phyloP scores from a whole-genome alignment of 2,888 invertebrate species.

The Tetragnatha montana region DNA sequence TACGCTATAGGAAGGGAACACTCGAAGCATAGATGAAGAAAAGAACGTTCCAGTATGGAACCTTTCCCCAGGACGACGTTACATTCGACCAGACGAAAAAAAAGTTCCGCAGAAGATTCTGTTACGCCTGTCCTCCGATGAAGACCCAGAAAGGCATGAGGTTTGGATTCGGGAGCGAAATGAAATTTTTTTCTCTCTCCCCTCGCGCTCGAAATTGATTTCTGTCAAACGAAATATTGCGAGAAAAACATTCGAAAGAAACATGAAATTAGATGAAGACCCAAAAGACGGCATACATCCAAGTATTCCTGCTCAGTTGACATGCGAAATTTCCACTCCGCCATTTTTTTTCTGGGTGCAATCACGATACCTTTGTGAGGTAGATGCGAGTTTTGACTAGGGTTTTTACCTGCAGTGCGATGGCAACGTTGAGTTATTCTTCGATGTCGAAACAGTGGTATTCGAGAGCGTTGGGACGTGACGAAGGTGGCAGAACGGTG shows the following conservation, averaged over 20 bases:
- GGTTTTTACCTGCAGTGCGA: background rate
- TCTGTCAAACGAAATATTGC: slow-evolving; percentile 22
- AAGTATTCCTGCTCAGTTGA: background rate
- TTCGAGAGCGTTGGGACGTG: background rate
- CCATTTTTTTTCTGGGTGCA: background rate
- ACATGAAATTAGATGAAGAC: background rate
- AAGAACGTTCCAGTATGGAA: background rate
- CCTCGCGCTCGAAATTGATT: slow-evolving; percentile 15
- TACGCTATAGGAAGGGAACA: background rate
- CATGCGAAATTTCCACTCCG: background rate
- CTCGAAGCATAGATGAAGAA: background rate
- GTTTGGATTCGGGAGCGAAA: background rate
- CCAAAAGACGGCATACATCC: background rate
- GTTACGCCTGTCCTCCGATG: background rate
- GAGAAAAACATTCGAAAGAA: slow-evolving; percentile 3
- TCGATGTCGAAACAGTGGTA: background rate
- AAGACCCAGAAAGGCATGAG: slow-evolving; percentile 8
- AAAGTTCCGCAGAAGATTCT: background rate
- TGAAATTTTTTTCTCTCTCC: slow-evolving; percentile 9
- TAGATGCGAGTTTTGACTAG: background rate
- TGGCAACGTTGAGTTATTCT: background rate
- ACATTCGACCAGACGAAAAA: background rate
- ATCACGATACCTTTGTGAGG: background rate
- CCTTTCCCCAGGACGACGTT: background rate
- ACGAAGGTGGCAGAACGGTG: background rate